phyloP scores from a whole-genome alignment of 35 echinoderm and acorn worm genomes.

The Acanthaster planci region DNA sequence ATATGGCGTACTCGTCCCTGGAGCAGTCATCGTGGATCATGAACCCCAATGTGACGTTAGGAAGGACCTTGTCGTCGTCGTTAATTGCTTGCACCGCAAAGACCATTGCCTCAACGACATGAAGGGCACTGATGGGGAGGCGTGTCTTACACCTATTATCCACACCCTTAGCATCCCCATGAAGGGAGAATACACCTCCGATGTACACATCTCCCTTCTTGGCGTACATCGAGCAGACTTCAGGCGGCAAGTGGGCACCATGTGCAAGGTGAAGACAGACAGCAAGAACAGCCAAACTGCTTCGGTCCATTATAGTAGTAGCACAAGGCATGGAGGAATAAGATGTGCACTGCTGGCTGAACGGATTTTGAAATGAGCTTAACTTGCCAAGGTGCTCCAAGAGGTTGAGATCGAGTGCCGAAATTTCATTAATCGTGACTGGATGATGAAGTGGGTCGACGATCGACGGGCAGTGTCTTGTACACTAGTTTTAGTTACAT shows the following conservation, averaged over 20 bases:
- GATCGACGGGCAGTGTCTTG: too few species aligned
- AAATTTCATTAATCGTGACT: too few species aligned
- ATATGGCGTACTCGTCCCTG: not conserved
- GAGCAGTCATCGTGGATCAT: slow-evolving; percentile 7
- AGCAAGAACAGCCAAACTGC: too few species aligned
- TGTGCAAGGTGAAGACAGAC: too few species aligned
- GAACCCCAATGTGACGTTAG: not conserved
- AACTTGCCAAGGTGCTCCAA: too few species aligned
- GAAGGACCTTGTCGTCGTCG: not conserved
- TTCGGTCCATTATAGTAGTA: too few species aligned
- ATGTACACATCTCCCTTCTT: not conserved
- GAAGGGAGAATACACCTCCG: not conserved
- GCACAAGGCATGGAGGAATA: too few species aligned
- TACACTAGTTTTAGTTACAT: too few species aligned
- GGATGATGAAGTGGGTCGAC: too few species aligned
- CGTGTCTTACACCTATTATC: not conserved
- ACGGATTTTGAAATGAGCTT: too few species aligned
- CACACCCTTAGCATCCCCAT: not conserved
- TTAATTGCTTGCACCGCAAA: not conserved
- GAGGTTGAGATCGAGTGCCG: too few species aligned
- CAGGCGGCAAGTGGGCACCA: not conserved
- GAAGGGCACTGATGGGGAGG: not conserved
- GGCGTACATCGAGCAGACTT: not conserved
- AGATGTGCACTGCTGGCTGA: too few species aligned
- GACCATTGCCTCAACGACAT: not conserved